phyloP scores from a whole-genome alignment of 1,140 invertebrate genomes.

The Aphelinus certus region DNA sequence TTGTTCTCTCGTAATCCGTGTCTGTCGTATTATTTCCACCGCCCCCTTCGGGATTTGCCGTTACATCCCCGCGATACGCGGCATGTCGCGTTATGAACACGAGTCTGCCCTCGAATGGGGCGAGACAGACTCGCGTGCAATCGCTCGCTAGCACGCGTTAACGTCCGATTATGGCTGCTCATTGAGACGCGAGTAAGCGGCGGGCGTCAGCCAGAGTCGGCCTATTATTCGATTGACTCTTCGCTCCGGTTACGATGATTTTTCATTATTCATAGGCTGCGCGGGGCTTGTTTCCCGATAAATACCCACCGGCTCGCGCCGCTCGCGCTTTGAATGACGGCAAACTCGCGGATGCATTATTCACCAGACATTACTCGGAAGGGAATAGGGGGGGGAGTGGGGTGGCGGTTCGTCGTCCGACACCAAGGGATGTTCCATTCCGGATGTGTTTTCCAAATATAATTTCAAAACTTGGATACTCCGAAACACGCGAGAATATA shows the following conservation, averaged over 20 bases:
- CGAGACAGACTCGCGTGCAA: background rate
- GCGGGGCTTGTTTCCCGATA: slow-evolving; percentile 10
- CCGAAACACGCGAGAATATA: too few species aligned
- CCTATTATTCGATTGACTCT: slow-evolving; percentile 29
- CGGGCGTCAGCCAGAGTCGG: background rate
- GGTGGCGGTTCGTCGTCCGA: too few species aligned
- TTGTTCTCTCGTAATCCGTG: too few species aligned
- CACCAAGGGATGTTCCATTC: too few species aligned
- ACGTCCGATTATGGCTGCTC: slow-evolving; percentile 36
- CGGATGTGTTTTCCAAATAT: too few species aligned
- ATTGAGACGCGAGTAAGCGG: slow-evolving; percentile 29
- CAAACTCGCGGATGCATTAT: background rate
- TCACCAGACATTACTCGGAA: too few species aligned
- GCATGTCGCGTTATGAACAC: slow-evolving; percentile 26
- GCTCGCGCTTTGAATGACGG: slow-evolving; percentile 13
- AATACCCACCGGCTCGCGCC: background rate
- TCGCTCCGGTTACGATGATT: slow-evolving; percentile 33
- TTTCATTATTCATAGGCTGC: slow-evolving; percentile 35
- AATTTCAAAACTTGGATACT: too few species aligned
- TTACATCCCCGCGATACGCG: too few species aligned
- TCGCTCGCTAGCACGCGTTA: slow-evolving; percentile 6
- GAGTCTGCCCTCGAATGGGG: slow-evolving; percentile 32
- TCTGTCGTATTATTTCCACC: background rate
- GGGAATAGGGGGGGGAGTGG: too few species aligned
- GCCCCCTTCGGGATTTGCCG: too few species aligned